Base-by-base conservation (phyloP, 2,797 vertebrate genomes). In the Leptoclinus maculatus region DNA sequence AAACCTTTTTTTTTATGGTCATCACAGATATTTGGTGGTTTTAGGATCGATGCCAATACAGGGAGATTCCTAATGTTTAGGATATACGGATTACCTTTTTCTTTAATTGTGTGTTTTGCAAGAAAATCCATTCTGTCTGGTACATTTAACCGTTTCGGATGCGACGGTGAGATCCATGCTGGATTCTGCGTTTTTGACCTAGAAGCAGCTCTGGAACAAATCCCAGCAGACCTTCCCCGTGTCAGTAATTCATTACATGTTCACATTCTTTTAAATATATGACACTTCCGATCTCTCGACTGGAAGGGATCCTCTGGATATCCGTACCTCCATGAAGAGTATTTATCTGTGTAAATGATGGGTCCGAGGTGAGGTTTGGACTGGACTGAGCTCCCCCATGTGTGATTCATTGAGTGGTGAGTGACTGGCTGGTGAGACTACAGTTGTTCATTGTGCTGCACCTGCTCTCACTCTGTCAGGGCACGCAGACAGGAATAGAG, bases 391-490 rank as follows among this genome's bases (percentile, higher is more conserved):
- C 64, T 57, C 32, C 63, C 80, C 11, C 27, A 12, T 82, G 64
- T 70, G 80, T 34, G 82, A 81, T 63, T 81, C 78, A 70, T 79
- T 87, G 76, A 73, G 66, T 21, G 51, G 39, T 74, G 76, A 75
- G 73, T 72, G 87, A 86, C 68, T 66, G 71, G 21, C 23, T 21
- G 47, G 36, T 64, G 41, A 71, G 66, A 62, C 72, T 79, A 79
- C 89, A 94, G 92, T 93, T 94, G 93, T 89, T 89, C 89, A 90
- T 91, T 94, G 91, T 94, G 66, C 85, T 78, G 90, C 95, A 96
- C 93, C 93, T 95, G 94, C 92, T 93, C 82, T 85, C 59, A 32
- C 85, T 89, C 85, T 66, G 88, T 95, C 92, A 94, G 85, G 87
- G 85, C 76, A 58, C 71, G 73, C 71, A 53, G 92, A 90, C 93